phyloP scores from a whole-genome alignment of 2,113 vertebrate species.

The Peromyscus leucopus region DNA sequence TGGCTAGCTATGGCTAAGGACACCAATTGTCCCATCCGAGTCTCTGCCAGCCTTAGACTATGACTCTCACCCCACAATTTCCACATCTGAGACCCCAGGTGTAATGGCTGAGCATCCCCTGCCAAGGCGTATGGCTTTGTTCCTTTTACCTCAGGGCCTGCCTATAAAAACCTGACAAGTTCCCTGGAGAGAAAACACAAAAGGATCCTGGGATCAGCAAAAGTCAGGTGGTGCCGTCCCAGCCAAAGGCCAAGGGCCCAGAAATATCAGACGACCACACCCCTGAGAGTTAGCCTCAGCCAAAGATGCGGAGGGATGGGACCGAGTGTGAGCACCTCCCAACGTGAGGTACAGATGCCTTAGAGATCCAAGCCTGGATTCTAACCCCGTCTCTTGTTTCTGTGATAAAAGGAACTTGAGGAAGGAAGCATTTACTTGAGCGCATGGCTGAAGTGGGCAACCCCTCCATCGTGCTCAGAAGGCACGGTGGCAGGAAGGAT shows the following conservation, averaged over 20 bases:
- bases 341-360: not conserved
- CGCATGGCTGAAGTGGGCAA: not conserved
- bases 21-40: rapidly evolving
- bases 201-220: not conserved
- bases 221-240: not conserved
- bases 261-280: rapidly evolving
- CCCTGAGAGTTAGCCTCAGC: not conserved
- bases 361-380: not conserved
- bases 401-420: not conserved
- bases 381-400: not conserved
- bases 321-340: not conserved
- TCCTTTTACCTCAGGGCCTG: not conserved
- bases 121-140: rapidly evolving
- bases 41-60: not conserved
- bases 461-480: rapidly evolving
- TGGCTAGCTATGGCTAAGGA: rapidly evolving
- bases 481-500: not conserved
- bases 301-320: not conserved
- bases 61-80: not conserved
- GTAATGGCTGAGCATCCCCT: rapidly evolving
- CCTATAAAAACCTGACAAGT: not conserved
- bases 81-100: not conserved
- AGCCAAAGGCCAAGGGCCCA: not conserved
- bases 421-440: not conserved
- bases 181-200: not conserved